These are phyloP conservation scores for Chaetogeoica ovagalla DNA, from an alignment of 2,888 invertebrate genomes.

Conservation along the genomic window DNA sequence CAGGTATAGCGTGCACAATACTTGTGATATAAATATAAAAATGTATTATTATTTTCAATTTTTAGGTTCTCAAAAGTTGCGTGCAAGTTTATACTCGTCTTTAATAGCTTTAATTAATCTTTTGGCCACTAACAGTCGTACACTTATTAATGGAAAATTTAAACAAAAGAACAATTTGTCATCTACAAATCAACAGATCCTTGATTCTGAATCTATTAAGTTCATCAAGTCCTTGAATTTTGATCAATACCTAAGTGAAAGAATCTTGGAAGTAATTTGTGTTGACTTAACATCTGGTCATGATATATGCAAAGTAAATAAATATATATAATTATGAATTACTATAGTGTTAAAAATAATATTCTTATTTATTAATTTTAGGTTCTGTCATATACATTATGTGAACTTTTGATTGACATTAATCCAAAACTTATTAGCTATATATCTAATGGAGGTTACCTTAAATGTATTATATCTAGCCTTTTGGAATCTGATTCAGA, in stretches of 20 bases:
- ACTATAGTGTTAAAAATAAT: not conserved
- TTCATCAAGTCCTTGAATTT: constrained; percentile 47
- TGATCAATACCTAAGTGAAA: constrained; percentile 71
- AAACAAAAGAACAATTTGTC: constrained; percentile 19
- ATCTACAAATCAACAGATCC: constrained; percentile 32
- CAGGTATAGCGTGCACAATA: constrained; percentile 13
- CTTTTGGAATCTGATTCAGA: constrained; percentile 75
- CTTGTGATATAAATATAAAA: not conserved
- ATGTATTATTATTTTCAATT: not conserved
- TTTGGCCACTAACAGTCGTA: constrained; percentile 49
- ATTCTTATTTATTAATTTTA: constrained; percentile 56
- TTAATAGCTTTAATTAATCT: constrained; percentile 49
- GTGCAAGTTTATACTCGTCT: constrained; percentile 47
- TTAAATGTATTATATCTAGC: constrained; percentile 81
- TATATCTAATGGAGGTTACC: constrained; percentile 67
- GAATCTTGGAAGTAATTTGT: constrained; percentile 78
- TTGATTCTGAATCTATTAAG: constrained; percentile 50
- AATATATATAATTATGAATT: not conserved
- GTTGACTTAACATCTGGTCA: constrained; percentile 86
- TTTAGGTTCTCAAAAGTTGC: constrained; percentile 45
- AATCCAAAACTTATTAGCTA: constrained; percentile 72
- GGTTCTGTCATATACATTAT: constrained; percentile 81
- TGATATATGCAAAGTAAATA: constrained; percentile 74
- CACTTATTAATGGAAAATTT: constrained; percentile 20
- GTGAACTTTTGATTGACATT: constrained; percentile 77